A percentile compares a stretch with the other conserved stretches of the same genome.
Conservation (phyloP, 2,113 vertebrate species). For the Onychostoma macrolepis region DNA sequence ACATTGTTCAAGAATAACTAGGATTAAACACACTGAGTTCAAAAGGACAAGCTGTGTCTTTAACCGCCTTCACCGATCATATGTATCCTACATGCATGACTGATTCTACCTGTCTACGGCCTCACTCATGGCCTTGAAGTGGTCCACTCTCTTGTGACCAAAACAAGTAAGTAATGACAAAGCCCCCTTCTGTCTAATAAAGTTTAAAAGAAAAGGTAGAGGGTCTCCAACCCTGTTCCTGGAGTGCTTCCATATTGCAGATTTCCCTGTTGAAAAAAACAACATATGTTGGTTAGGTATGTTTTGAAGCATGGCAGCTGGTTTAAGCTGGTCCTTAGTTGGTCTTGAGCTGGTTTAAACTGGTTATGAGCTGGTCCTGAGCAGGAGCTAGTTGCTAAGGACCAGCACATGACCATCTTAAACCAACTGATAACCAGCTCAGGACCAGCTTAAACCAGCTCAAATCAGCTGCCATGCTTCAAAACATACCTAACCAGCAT, state of each 20-base stretch:
- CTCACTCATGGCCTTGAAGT: constrained; percentile 31
- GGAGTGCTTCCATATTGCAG: not conserved
- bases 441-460: too few species aligned
- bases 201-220: not conserved
- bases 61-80: not conserved
- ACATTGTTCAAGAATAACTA: not conserved
- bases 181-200: constrained; percentile 15
- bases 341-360: too few species aligned
- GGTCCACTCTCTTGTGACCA: constrained; percentile 21
- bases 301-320: too few species aligned
- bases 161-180: constrained; percentile 51
- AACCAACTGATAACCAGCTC: too few species aligned
- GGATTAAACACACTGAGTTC: not conserved
- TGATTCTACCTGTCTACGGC: not conserved
- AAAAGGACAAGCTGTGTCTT: not conserved
- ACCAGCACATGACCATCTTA: too few species aligned
- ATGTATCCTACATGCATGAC: not conserved
- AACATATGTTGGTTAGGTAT: too few species aligned
- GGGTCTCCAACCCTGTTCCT: not conserved
- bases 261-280: too few species aligned
- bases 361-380: too few species aligned
- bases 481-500: not conserved
- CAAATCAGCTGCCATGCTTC: not conserved
- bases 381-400: too few species aligned
- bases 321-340: too few species aligned